These are phyloP conservation scores for Chamaea fasciata DNA, from an alignment of 2,113 vertebrate genomes.

Conservation along the genomic window DNA sequence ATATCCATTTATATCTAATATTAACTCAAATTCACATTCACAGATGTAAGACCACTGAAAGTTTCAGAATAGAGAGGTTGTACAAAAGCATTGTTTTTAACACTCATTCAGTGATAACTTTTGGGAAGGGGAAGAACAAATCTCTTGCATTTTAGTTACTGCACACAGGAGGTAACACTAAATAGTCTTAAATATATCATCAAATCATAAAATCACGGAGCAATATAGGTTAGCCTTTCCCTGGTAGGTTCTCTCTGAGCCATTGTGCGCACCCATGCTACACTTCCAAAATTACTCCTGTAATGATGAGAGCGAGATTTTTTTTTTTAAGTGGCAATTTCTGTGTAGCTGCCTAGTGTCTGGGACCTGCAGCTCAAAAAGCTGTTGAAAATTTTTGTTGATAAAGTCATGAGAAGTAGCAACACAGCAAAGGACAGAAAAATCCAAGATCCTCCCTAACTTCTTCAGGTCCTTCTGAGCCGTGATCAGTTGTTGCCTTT, in stretches of 20 bases:
- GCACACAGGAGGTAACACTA: background rate
- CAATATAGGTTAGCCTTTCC: background rate
- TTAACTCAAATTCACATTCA: background rate
- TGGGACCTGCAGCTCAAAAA: background rate
- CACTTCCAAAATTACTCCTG: background rate
- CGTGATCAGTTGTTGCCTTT: background rate
- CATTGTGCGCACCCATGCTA: background rate
- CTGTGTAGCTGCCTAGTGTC: background rate
- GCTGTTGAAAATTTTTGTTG: background rate
- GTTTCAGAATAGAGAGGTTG: background rate
- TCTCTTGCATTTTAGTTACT: background rate
- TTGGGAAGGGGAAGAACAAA: background rate
- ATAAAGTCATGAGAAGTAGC: background rate
- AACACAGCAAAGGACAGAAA: background rate
- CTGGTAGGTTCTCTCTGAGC: background rate
- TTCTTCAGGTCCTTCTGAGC: background rate
- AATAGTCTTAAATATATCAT: background rate
- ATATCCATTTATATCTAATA: background rate
- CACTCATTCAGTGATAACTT: background rate
- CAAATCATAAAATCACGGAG: background rate
- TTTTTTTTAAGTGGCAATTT: background rate
- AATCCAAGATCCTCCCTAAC: background rate
- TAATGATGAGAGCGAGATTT: background rate
- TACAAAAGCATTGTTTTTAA: background rate
- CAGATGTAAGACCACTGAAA: background rate